phyloP scores from a whole-genome alignment of 2,797 vertebrate species.

The Cryptoprocta ferox region DNA sequence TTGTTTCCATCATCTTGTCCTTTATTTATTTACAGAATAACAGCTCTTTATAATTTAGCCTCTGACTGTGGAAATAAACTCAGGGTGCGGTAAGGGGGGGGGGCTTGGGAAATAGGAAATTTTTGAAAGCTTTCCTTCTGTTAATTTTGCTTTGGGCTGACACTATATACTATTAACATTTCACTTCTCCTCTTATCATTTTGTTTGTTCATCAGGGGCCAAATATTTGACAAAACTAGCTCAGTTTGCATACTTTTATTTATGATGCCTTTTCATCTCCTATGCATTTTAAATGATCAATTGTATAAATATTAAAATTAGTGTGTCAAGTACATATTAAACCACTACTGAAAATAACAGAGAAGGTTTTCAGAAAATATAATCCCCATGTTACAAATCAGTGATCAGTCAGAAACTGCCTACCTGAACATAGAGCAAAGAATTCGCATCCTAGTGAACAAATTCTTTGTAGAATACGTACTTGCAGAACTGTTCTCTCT shows the following conservation, averaged over 20 bases:
- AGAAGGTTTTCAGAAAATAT: neutral
- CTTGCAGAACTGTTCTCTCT: neutral
- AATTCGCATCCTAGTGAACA: neutral
- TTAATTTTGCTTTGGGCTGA: neutral
- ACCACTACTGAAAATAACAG: neutral
- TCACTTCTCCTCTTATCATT: neutral
- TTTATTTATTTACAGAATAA: conserved; percentile 1
- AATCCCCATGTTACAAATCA: neutral
- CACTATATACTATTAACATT: neutral
- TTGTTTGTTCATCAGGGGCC: neutral
- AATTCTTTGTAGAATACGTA: neutral
- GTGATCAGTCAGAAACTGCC: neutral
- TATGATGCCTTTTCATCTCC: neutral
- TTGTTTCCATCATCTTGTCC: neutral
- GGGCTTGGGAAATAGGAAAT: neutral
- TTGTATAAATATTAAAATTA: neutral
- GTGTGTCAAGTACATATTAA: neutral
- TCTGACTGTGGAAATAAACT: neutral
- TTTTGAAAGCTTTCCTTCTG: neutral
- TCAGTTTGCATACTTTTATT: neutral
- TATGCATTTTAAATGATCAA: neutral
- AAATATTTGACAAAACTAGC: neutral
- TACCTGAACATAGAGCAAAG: neutral
- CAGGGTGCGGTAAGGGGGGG: neutral
- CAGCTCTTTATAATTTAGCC: neutral